phyloP scores from a whole-genome alignment of 2,797 vertebrate species.

The Peromyscus nudipes region DNA sequence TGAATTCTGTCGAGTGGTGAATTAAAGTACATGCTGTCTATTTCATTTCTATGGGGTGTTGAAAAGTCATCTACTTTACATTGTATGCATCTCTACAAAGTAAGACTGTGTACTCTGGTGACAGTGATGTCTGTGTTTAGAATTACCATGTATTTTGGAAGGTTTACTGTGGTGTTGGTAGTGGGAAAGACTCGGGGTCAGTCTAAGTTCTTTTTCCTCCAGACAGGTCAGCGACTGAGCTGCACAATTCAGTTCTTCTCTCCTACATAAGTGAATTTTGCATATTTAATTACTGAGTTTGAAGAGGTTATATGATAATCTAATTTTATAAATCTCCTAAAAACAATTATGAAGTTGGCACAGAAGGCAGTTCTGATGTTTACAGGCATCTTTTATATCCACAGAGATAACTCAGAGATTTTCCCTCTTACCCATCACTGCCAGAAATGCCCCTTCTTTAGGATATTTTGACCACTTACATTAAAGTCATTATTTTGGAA shows the following conservation, averaged over 20 bases:
- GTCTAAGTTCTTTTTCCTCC: not conserved
- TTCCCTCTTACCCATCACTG: not conserved
- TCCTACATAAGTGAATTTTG: constrained; percentile 24
- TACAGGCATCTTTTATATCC: not conserved
- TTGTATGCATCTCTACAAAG: constrained; percentile 36
- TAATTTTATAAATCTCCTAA: constrained; percentile 44
- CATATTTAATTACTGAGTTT: constrained; percentile 29
- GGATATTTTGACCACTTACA: constrained; percentile 2
- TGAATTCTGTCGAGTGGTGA: not conserved
- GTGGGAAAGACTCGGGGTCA: not conserved
- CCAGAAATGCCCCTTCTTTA: not conserved
- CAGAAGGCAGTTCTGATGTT: not conserved
- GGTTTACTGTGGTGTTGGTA: constrained; percentile 4
- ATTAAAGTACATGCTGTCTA: constrained; percentile 30
- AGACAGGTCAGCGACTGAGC: not conserved
- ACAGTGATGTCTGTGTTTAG: constrained; percentile 19
- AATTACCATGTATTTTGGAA: constrained; percentile 22
- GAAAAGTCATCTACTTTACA: constrained; percentile 30
- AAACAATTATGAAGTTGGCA: constrained; percentile 52
- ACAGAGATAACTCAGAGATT: not conserved
- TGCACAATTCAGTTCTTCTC: constrained; percentile 16
- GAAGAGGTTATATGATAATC: constrained; percentile 19
- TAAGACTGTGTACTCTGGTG: not conserved
- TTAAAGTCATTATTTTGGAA: constrained; percentile 55
- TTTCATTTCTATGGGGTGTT: constrained; percentile 11